phyloP scores from a whole-genome alignment of 1,140 invertebrate species.

The Thaumatotibia leucotreta region DNA sequence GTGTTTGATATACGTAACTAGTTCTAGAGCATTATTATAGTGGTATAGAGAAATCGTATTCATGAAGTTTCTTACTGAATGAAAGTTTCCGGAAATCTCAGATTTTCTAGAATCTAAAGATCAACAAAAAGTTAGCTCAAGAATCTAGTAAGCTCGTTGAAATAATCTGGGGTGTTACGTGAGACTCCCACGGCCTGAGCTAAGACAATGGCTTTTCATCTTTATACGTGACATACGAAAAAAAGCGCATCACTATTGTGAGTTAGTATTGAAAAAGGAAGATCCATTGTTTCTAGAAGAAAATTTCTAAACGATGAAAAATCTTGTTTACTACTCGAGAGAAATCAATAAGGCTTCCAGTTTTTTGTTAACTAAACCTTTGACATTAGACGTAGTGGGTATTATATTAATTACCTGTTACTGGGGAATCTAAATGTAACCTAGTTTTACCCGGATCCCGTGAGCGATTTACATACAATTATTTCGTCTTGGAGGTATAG shows the following conservation, averaged over 20 bases:
- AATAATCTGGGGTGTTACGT: background rate
- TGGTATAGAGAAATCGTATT: too few species aligned
- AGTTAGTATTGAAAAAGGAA: constrained; percentile 19
- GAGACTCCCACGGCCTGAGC: background rate
- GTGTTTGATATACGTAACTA: too few species aligned
- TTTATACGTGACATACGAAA: background rate
- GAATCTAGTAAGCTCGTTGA: background rate
- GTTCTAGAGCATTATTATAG: too few species aligned
- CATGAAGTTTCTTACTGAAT: background rate
- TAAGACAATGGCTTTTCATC: constrained; percentile 12
- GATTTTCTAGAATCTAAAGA: background rate
- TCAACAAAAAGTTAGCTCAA: background rate
- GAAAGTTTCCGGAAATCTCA: background rate
- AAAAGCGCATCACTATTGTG: constrained; percentile 19
- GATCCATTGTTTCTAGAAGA: constrained; percentile 15
- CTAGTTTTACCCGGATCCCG: too few species aligned
- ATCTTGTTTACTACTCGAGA: background rate
- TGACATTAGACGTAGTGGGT: too few species aligned
- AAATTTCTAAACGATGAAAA: constrained; percentile 1
- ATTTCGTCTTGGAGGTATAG: too few species aligned
- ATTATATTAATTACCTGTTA: too few species aligned
- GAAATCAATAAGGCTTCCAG: background rate
- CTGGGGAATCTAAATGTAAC: too few species aligned
- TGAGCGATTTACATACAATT: too few species aligned
- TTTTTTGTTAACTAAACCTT: too few species aligned